Evolutionary conservation across 1,140 invertebrate species (phyloP), one percentile per base, ranked within the genome.

Genomic region (Bombus pyrosoma): DNA sequence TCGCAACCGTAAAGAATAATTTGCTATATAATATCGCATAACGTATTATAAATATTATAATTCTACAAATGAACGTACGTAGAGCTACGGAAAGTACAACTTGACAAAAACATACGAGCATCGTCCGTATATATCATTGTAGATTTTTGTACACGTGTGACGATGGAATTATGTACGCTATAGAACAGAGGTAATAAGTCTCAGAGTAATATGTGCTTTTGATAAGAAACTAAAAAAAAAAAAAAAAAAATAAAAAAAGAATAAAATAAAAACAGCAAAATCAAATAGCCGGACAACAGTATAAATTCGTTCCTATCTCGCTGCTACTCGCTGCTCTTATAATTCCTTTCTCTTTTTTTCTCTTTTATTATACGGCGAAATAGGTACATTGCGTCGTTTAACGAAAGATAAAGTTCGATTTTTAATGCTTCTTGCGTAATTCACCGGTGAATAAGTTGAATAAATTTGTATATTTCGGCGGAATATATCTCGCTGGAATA

Each of bases 41-140:
- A 71, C 37, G 68, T 71, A 28, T 22, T 71, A 71, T 71, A 71
- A 71, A 71, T 71, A 39, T 39, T 39, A 39, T 39, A 39, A 71
- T 71, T 71, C 22, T 39, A 28, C 37, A 28, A 39, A 69, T 69
- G 66, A 39, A 71, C 22, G 68, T 39, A 39, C 13, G 64, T n/a
- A 32, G 66, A 32, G 66, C 66, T 25, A 39, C 22, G 25, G 68
- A 28, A 71, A 71, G 25, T 39, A 39, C 2, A 71, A 71, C 37
- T 22, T 39, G 12, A 39, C 22, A 28, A 39, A 39, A 71, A 71
- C 25, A 71, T 71, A 39, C 37, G 68, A 71, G 1, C 68, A 39
- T 71, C 37, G 34, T 71, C 39, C 37, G 25, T 39, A 25, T 39
- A 28, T 71, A 39, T 71, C 68, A 71, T 25, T 28, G 68, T 39